Base-by-base conservation (phyloP, 2,113 vertebrate species). In the Potamarius usumacintae region DNA sequence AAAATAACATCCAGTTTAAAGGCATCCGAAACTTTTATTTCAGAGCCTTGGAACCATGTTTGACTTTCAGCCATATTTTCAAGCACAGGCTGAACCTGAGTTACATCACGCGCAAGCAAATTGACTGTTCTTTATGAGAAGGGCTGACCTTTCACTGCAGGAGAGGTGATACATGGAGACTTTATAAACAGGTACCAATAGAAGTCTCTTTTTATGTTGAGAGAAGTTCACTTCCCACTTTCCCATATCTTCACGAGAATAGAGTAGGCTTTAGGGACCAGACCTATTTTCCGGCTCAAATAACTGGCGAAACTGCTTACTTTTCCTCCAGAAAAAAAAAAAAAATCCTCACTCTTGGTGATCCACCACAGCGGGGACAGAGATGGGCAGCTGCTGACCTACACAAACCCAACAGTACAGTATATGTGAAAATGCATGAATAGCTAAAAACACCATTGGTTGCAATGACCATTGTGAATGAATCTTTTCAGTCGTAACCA, bases 181-280 rank as follows among this genome's bases (percentile, higher is more conserved):
- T 53, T 78, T 78, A 55, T 78, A 78, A 78, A 78, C 76, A 78
- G 76, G 76, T 55, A 78, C 25, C 76, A 53, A 27, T 78, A 20
- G 20, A 76, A 76, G 9, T 76, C 42, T 76, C 5, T 74, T 74
- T 9, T 74, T 50, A 78, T 27, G 12, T 48, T 78, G 48, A 55
- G 76, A n/a, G 25, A 78, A 78, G 12, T 55, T 2, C 25, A 27
- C 18, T 50, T 50, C 18, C 72, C 4, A 72, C 52, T 55, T 57
- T 79, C 42, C 42, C 11, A 55, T 15, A 57, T 57, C n/a, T 27
- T 8, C 14, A 55, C 5, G 9, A 57, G 50, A 55, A 17, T 55
- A 79, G 18, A 27, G 22, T 78, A 78, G 25, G 25, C 76, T 8
- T 78, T 53, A 55, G 76, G 22, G 76, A 53, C 11, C 50, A 55